Evolutionary conservation across 2,888 invertebrate genomes (phyloP).

Genomic region (Odontocerum albicorne): DNA sequence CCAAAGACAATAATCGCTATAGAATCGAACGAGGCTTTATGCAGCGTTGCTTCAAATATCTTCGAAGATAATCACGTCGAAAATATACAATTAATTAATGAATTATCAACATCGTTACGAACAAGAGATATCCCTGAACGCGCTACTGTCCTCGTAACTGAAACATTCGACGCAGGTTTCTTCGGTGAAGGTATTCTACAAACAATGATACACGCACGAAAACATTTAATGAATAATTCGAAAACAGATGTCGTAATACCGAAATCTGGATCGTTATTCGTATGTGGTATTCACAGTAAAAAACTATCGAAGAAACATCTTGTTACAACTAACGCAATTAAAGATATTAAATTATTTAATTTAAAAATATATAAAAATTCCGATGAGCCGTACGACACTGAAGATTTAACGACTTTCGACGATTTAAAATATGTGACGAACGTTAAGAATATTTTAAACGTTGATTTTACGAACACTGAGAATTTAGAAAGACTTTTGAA

Average conservation of each 20-base stretch:
- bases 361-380: constrained; percentile 43
- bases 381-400: constrained; percentile 68
- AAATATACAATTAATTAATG: constrained; percentile 56
- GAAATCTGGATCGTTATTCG: constrained; percentile 61
- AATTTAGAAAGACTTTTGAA: constrained; percentile 50
- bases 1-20: constrained; percentile 64
- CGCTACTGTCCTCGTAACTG: constrained; percentile 69
- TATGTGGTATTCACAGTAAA: constrained; percentile 63
- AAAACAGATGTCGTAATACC: constrained; percentile 61
- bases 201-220: constrained; percentile 69
- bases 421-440: constrained; percentile 62
- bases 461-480: constrained; percentile 64
- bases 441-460: constrained; percentile 54
- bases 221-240: constrained; percentile 52
- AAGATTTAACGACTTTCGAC: constrained; percentile 61
- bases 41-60: constrained; percentile 60
- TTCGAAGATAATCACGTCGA: constrained; percentile 50
- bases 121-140: constrained; percentile 55
- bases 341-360: constrained; percentile 41
- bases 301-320: constrained; percentile 54
- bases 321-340: constrained; percentile 39
- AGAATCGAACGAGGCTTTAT: constrained; percentile 68
- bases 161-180: constrained; percentile 78
- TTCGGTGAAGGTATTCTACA: constrained; percentile 75
- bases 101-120: constrained; percentile 62